phyloP scores from a whole-genome alignment of 2,113 vertebrate species.

The Eonycteris spelaea region DNA sequence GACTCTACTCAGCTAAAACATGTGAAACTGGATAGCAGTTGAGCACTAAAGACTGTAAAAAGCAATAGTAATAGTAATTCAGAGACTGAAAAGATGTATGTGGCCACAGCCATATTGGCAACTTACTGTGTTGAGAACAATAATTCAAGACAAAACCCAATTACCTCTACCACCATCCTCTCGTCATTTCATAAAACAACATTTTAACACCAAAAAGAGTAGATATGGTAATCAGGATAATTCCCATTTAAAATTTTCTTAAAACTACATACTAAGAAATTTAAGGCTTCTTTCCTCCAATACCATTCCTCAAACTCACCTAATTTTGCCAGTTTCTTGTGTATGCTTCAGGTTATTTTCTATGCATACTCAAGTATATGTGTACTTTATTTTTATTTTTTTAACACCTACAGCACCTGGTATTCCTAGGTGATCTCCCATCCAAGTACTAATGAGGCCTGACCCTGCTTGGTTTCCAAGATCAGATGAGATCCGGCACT shows the following conservation, averaged over 20 bases:
- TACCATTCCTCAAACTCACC: background rate
- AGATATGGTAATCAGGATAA: background rate
- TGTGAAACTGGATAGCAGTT: background rate
- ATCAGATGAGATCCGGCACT: too few relatives aligned
- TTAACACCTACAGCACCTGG: too few relatives aligned
- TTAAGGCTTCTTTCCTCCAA: background rate
- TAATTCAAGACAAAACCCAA: conserved; percentile 2
- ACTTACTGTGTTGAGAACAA: background rate
- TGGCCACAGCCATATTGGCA: background rate
- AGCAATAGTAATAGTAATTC: background rate
- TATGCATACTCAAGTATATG: background rate
- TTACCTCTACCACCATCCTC: background rate
- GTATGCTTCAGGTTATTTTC: background rate
- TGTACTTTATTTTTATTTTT: background rate
- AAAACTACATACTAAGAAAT: background rate
- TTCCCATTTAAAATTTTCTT: background rate
- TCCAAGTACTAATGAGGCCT: too few relatives aligned
- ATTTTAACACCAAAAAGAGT: background rate
- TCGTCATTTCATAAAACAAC: background rate
- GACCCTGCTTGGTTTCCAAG: too few relatives aligned
- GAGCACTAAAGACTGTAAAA: background rate
- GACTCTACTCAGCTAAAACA: background rate
- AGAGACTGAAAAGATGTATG: background rate
- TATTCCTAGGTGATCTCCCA: too few relatives aligned
- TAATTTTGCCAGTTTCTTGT: background rate